Base-by-base conservation (phyloP, 2,888 invertebrate genomes). In the Gymnoscelis rufifasciata region DNA sequence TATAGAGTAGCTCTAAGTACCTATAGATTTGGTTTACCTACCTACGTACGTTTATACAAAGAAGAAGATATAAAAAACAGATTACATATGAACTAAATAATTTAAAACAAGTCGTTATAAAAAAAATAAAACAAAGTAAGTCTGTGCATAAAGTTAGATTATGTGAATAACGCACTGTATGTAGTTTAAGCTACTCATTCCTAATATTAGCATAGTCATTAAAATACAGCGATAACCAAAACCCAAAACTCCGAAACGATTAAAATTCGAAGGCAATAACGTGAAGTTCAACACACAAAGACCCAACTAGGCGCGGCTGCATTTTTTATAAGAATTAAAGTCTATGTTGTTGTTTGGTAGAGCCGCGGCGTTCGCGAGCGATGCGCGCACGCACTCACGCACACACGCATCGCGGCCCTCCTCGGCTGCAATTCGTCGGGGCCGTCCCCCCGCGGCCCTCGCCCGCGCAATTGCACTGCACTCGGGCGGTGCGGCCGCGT, bases 391-490 rank as follows among this genome's bases (percentile, higher is more conserved):
- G 76, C 81, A 78, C 81, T 76, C 83, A 79, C 83, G 64, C 87
- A 83, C 82, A 83, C 87, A 71, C 8, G 19, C 56, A 30, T 36
- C 54, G 38, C 56, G 64, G 83, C 83, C 83, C 84, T 82, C 84
- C 83, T 80, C 82, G 71, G 74, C 83, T 86, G 87, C 88, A 86
- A 86, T 87, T 87, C 87, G 86, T 88, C 76, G 52, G 48, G 38
- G 38, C 46, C 66, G 57, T 70, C 65, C 63, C 70, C 55, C 60
- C 70, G 66, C 71, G 71, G 60, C 64, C 64, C 72, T 68, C 70
- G 59, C 73, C 62, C 81, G 77, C 83, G 84, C 87, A 87, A 87
- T 88, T 87, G 86, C 87, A 86, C 80, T 87, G 86, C 86, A 83
- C 83, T 83, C 79, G 59, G 71, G 71, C 71, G 71, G 68, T 72